Evolutionary conservation across 1,140 invertebrate species (phyloP).

Genomic region (Drosophila auraria): DNA sequence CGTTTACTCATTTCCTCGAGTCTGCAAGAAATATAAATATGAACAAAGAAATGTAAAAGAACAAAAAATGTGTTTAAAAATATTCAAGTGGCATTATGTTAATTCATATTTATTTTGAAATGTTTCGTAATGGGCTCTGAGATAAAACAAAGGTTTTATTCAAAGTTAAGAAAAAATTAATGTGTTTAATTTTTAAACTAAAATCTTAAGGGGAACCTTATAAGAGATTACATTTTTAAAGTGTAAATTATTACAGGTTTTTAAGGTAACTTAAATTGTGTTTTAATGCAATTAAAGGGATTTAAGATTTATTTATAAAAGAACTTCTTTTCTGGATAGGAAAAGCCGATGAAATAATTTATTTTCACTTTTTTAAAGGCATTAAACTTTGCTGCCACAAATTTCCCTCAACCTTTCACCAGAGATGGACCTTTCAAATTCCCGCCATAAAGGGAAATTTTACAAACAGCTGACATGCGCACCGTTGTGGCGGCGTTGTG

Average conservation of each 20-base stretch:
- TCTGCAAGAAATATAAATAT: background rate
- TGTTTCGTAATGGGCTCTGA: conserved; percentile 11
- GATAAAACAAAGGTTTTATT: background rate
- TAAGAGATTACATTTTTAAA: too few species aligned
- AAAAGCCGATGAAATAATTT: too few species aligned
- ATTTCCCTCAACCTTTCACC: background rate
- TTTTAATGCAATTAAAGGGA: too few species aligned
- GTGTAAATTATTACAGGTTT: too few species aligned
- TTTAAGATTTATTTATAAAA: too few species aligned
- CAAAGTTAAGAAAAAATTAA: too few species aligned
- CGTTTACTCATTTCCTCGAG: conserved; percentile 33
- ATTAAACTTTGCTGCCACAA: background rate
- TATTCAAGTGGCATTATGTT: background rate
- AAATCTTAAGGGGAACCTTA: too few species aligned
- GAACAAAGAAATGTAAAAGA: background rate
- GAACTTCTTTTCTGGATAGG: too few species aligned
- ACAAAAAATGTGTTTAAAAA: conserved; percentile 8
- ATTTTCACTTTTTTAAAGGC: background rate
- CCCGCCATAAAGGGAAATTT: conserved; percentile 19
- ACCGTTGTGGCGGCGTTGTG: background rate
- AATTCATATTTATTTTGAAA: conserved; percentile 25
- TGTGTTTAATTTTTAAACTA: too few species aligned
- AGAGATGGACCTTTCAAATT: conserved; percentile 11
- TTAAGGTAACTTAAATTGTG: too few species aligned
- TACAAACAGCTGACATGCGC: background rate